phyloP scores from a whole-genome alignment of 2,797 vertebrate species.

The Taeniopygia guttata region DNA sequence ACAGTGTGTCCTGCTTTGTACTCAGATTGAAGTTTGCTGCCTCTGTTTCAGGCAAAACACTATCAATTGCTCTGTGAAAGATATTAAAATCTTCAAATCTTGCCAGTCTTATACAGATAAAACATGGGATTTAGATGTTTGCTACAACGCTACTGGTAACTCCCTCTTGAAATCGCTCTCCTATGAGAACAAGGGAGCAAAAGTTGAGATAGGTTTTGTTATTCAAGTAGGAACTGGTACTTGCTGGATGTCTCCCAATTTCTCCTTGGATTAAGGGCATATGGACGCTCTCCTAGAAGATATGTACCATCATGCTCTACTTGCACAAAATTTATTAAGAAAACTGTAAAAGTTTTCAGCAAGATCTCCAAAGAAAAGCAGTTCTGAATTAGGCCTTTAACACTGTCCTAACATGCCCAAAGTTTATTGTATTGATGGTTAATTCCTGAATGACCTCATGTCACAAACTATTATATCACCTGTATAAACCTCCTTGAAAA shows the following conservation, averaged over 20 bases:
- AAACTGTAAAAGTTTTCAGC: background rate
- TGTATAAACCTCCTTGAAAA: background rate
- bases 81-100: background rate
- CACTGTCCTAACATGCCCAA: background rate
- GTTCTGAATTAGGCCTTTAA: slow-evolving; percentile 4
- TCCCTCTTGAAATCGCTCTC: background rate
- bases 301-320: background rate
- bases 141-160: background rate
- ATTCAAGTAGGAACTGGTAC: background rate
- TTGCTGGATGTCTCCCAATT: background rate
- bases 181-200: background rate
- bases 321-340: background rate
- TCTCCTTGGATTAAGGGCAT: background rate
- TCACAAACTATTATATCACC: background rate
- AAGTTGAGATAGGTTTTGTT: background rate
- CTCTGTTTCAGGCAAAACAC: background rate
- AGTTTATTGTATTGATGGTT: background rate
- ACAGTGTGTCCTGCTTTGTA: background rate
- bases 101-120: background rate
- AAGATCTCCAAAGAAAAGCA: background rate
- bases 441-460: background rate
- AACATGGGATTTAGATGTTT: background rate
- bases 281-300: background rate
- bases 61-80: background rate
- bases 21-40: background rate